Percentiles rank a stretch among this genome's conserved stretches.
Evolutionary conservation across 2,888 invertebrate genomes (phyloP).

Genomic region (Selenia dentaria): DNA sequence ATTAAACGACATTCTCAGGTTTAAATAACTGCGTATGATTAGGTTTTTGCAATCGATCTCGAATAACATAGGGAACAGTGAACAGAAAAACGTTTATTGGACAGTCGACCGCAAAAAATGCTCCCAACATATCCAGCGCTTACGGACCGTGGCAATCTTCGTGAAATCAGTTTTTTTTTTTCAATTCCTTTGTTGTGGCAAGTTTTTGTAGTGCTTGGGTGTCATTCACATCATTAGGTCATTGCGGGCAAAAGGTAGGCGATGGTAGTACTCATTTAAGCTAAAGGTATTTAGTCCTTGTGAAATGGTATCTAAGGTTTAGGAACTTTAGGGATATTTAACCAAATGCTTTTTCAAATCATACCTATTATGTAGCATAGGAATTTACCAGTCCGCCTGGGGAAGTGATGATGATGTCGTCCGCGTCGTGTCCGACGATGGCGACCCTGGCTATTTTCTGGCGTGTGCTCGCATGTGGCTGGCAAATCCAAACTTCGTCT

Average conservation of each 20-base stretch:
- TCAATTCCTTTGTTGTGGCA: constrained; percentile 50
- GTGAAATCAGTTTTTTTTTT: constrained; percentile 59
- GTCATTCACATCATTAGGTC: constrained; percentile 67
- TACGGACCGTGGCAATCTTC: constrained; percentile 62
- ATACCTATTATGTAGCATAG: too few species aligned
- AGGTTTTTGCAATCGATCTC: background rate
- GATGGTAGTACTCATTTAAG: constrained; percentile 26
- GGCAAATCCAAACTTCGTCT: too few species aligned
- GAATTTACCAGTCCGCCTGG: too few species aligned
- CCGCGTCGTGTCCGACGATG: too few species aligned
- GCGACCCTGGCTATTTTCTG: too few species aligned
- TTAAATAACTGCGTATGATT: background rate
- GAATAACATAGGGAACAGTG: background rate
- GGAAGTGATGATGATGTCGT: too few species aligned
- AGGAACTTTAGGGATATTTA: too few species aligned
- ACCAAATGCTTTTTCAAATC: too few species aligned
- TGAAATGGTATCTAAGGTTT: too few species aligned
- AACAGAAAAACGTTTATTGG: constrained; percentile 1
- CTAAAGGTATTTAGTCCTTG: background rate
- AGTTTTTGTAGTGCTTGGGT: constrained; percentile 60
- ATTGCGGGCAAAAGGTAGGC: constrained; percentile 25
- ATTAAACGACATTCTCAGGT: too few species aligned
- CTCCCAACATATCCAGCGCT: constrained; percentile 25
- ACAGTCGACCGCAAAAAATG: constrained; percentile 18
- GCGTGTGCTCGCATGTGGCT: too few species aligned